These are phyloP conservation scores for Meloe dianella DNA, from an alignment of 2,888 invertebrate species.

Conservation along the genomic window DNA sequence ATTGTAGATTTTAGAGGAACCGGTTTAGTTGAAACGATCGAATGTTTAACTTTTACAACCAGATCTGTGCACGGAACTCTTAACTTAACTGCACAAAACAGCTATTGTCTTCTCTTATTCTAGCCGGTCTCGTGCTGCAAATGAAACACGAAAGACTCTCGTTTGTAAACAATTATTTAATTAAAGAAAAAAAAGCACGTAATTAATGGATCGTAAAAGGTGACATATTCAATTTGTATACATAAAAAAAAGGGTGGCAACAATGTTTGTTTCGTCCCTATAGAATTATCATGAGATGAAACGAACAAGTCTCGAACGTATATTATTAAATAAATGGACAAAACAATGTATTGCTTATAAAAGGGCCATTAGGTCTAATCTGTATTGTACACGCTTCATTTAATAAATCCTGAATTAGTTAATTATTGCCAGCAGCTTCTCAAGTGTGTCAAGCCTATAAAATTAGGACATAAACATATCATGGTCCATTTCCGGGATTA, in stretches of 20 bases:
- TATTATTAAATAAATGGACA: too few species aligned
- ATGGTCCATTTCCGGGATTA: not conserved
- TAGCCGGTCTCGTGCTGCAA: not conserved
- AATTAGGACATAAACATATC: not conserved
- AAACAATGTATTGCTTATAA: too few species aligned
- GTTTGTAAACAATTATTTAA: constrained; percentile 20
- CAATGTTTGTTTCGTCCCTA: too few species aligned
- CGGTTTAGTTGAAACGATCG: not conserved
- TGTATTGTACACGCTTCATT: not conserved
- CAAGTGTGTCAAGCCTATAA: not conserved
- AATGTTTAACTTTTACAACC: not conserved
- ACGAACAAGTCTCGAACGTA: too few species aligned
- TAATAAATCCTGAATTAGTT: not conserved
- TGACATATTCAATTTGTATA: not conserved
- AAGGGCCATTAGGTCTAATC: not conserved
- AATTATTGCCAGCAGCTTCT: not conserved
- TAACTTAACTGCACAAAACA: not conserved
- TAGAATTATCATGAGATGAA: not conserved
- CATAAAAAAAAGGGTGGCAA: too few species aligned
- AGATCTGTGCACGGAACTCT: not conserved
- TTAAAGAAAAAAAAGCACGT: constrained; percentile 16
- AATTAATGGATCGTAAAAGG: constrained; percentile 14
- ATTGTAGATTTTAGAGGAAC: not conserved
- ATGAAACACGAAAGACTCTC: constrained; percentile 4
- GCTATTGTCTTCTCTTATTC: not conserved